Evolutionary conservation across 2,797 vertebrate genomes (phyloP), one percentile per base, ranked within the genome.

Genomic region (Myotis daubentonii): DNA sequence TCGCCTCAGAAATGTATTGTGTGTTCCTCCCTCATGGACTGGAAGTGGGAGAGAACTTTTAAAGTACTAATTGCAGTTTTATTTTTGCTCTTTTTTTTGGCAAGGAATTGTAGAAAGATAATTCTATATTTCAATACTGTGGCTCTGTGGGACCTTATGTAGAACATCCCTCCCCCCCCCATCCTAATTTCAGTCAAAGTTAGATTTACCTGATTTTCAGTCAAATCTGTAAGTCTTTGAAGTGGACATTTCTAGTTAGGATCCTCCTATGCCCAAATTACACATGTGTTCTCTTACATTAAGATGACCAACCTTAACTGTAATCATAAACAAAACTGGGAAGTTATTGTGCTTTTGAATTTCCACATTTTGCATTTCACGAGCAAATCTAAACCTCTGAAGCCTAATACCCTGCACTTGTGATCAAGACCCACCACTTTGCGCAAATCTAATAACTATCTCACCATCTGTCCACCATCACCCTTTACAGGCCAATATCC

Each of bases 51-150:
- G 22, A 90, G 83, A 93, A 87, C 89, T 81, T 94, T 93, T 96
- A 38, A 89, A 89, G 81, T 94, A 87, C 94, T 87, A 87, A 89
- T 89, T 20, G 25, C 0, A 7, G 65, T 89, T 91, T 91, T 72
- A 82, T 51, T 87, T 95, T 93, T 88, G 47, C 5, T 92, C 28
- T 7, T 47, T 95, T 95, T 91, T 93, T 74, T 55, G 33, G 76
- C 87, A 57, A 95, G 66, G 76, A 78, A 92, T 74, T 93, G 8
- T 20, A 91, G 9, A 85, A 8, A 82, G n/a, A 93, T 19, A 92
- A 85, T 79, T 57, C 33, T 91, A 9, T 28, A 75, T 57, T 88
- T 95, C 68, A 79, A 70, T 80, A 65, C 33, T 20, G 23, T 92
- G 36, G 41, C 55, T 95, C 79, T 72, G 23, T 51, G 41, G 30